Base-by-base conservation (phyloP, 2,888 invertebrate genomes). In the Leucophora obtusa region DNA sequence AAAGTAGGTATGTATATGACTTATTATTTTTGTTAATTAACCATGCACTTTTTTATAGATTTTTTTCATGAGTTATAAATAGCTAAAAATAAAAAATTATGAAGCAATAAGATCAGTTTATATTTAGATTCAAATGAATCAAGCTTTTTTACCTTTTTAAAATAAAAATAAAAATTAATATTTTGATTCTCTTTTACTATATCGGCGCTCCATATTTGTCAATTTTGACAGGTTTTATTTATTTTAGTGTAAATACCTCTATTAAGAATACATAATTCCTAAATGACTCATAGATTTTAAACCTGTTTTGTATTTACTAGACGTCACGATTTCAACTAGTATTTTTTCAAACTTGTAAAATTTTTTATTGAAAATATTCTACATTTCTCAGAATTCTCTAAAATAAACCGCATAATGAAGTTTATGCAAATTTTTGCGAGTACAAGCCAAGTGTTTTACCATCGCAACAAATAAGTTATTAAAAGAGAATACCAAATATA, bases 401-500 rank as follows among this genome's bases (percentile, higher is more conserved):
- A 58, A 68, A 33, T 18, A 7, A 24, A 58, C 50, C 21, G 17
- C 33, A 43, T 60, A 72, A 68, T 65, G 24, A 56, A 24, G 43
- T 71, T 60, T 63, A 80, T 76, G 72, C 72, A 80, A 80, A 80
- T 80, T 63, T 63, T 62, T 63, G 24, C 24, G 33, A 58, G 62
- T 63, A 53, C 59, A 62, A 50, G 58, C 35, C 54, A 76, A 47
- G 63, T 38, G 35, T 53, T 62, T 68, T 9, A 35, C 60, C 28
- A 35, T 56, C 56, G 43, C 24, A 43, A 68, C 70, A 63, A 75
- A 79, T 69, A 18, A 43, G 38, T 11, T 56, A 47, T 33, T 35
- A 63, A 75, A 75, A 65, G 68, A 68, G 54, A 80, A 76, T 75
- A 59, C 47, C 63, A 65, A 65, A 71, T 1, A 47, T n/a, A 47